Base-by-base conservation (phyloP, 2,888 invertebrate genomes). In the Harmothoe impar region DNA sequence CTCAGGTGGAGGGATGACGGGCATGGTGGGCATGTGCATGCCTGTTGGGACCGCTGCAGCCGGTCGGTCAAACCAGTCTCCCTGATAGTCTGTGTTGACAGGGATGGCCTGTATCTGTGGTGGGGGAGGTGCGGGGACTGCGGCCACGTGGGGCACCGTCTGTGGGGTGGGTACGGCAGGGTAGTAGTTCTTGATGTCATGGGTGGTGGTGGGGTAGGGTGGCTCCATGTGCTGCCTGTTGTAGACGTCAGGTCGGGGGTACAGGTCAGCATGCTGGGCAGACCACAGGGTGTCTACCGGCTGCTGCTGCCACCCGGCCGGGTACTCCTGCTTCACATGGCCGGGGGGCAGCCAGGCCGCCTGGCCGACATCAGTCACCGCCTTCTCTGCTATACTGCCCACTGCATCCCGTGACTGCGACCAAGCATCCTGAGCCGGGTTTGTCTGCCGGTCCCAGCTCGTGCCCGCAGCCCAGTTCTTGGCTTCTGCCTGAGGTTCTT, bases 51-150 rank as follows among this genome's bases (percentile, higher is more conserved):
- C 17, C 20, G 43, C 3, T 35, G 81, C 35, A 7, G 25, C 43
- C 0, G 81, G 81, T 10, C 81, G 15, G 43, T 81, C 81, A n/a
- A 81, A 81, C 81, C 81, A 81, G 43, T 81, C 81, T 15, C 81
- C 81, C 25, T 81, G 81, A 35, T 81, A 81, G 81, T 81, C 81
- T 77, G 77, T 77, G 23, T 77, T 77, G 1, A 23, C 77, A 31
- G 33, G 7, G 35, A 81, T 23, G 10, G 81, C 1, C 12, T 33
- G 81, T 29, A 25, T 25, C 7, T 15, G 72, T 3, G 72, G 72
- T 25, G 17, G 3, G 0, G 81, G 17, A 17, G 81, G 81, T 35
- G 81, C 81, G 1, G 81, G 62, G 7, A 62, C 62, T 20, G 62
- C 12, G 72, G 72, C 29, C 29, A 29, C 72, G 0, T 1, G 29